phyloP scores from a whole-genome alignment of 2,113 vertebrate species.

The Glaucidium brasilianum region DNA sequence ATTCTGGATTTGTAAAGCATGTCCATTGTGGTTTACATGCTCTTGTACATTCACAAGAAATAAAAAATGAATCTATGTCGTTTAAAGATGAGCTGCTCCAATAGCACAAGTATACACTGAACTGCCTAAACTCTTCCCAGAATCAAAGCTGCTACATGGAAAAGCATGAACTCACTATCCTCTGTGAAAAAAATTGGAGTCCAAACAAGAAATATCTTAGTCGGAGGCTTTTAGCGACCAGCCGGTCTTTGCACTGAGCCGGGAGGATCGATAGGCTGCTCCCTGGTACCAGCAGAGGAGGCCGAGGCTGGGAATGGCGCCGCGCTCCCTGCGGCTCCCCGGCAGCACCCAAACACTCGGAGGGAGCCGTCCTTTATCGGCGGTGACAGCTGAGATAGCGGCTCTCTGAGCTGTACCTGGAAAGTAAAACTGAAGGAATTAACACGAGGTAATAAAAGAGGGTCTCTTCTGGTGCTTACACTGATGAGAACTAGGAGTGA shows the following conservation, averaged over 20 bases:
- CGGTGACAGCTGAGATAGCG: neutral
- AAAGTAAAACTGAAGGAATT: neutral
- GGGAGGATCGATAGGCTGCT: constrained; percentile 18
- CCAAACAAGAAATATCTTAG: neutral
- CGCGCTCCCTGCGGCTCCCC: fast-evolving
- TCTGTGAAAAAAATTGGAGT: neutral
- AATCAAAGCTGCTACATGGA: neutral
- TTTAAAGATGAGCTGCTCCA: neutral
- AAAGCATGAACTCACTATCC: neutral
- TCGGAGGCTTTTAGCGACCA: neutral
- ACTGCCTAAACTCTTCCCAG: neutral
- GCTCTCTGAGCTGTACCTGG: neutral
- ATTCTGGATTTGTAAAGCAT: neutral
- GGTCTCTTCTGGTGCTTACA: neutral
- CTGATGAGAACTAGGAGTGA: neutral
- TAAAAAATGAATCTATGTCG: neutral
- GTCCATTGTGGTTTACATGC: neutral
- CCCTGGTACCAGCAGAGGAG: neutral
- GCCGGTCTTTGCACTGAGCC: neutral
- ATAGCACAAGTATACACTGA: neutral
- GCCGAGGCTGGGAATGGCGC: neutral
- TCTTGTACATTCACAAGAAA: neutral
- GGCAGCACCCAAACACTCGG: neutral
- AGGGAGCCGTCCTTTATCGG: neutral
- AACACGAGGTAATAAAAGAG: neutral